Conservation (phyloP, 53 echinoderm and acorn worm species). For the Pentamera pediparva region DNA sequence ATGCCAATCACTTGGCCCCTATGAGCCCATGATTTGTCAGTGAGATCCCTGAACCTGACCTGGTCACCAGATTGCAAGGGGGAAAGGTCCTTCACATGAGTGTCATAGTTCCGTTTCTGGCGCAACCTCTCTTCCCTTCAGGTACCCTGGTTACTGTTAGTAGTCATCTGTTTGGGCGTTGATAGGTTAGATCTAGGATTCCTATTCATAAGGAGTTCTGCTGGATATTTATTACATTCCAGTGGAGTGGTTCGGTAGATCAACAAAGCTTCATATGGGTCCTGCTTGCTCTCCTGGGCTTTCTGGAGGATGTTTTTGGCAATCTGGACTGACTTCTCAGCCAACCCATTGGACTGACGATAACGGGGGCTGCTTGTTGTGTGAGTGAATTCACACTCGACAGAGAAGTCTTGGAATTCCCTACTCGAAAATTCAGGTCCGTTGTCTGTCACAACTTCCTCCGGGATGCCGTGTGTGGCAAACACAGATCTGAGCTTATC, state of each 20-base stretch:
- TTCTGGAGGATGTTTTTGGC: constrained; percentile 34
- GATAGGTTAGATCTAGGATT: constrained; percentile 28
- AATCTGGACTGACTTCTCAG: constrained; percentile 40
- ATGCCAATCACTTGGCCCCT: neutral
- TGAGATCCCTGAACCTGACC: neutral
- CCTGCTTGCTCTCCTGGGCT: constrained; percentile 16
- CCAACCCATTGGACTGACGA: constrained; percentile 40
- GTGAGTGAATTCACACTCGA: constrained; percentile 33
- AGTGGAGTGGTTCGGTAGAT: constrained; percentile 44
- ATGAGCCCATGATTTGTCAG: neutral
- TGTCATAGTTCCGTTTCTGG: constrained; percentile 1
- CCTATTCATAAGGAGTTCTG: constrained; percentile 48
- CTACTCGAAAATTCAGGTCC: constrained; percentile 18
- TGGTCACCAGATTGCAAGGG: neutral
- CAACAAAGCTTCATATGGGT: constrained; percentile 24
- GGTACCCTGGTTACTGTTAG: neutral
- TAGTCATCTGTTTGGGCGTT: neutral
- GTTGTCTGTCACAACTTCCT: constrained; percentile 26
- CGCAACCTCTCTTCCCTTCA: too few species aligned
- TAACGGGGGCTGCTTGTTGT: constrained; percentile 41
- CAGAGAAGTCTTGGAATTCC: constrained; percentile 24
- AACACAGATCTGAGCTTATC: constrained; percentile 22
- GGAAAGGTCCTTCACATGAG: neutral
- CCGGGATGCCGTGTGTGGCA: constrained; percentile 14
- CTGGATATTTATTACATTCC: constrained; percentile 45